A percentile compares a stretch with the other conserved stretches of the same genome.
These are phyloP conservation scores for Cataglyphis albicans DNA, from an alignment of 2,888 invertebrate genomes.

Conservation along the genomic window DNA sequence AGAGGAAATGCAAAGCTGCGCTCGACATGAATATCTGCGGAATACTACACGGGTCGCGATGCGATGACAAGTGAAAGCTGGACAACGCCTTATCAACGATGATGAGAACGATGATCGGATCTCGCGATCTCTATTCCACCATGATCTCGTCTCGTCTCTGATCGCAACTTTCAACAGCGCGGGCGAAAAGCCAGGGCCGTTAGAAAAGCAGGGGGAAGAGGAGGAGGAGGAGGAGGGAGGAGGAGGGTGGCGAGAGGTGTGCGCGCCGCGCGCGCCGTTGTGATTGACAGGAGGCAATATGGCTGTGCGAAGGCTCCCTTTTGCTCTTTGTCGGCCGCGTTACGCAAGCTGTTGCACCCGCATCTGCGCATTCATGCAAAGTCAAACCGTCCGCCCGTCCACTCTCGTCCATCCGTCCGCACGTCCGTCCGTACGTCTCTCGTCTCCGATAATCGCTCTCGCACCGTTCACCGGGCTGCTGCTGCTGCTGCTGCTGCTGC, in stretches of 20 bases:
- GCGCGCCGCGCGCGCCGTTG: constrained; percentile 79
- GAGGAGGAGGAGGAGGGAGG: not conserved
- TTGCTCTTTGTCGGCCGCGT: constrained; percentile 84
- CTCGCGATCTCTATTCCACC: not conserved
- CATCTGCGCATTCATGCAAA: constrained; percentile 86
- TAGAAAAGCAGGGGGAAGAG: no score
- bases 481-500: not conserved
- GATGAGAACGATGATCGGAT: not conserved
- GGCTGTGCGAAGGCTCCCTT: constrained; percentile 82
- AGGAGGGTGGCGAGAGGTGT: constrained; percentile 44
- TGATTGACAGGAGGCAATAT: constrained; percentile 86
- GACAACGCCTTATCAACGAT: not conserved
- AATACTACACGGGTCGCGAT: no score
- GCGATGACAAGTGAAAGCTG: no score
- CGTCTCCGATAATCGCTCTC: constrained; percentile 82
- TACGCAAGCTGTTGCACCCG: constrained; percentile 86
- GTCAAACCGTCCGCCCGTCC: constrained; percentile 80
- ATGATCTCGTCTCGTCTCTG: not conserved
- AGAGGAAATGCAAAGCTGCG: constrained; percentile 45
- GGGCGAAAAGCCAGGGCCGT: not conserved
- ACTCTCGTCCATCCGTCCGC: constrained; percentile 77
- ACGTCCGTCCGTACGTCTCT: constrained; percentile 72
- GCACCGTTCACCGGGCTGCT: constrained; percentile 69
- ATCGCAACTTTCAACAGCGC: constrained; percentile 47
- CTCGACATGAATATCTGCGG: not conserved